Base-by-base conservation (phyloP, 2,888 invertebrate genomes). In the Caenorhabditis sinica region DNA sequence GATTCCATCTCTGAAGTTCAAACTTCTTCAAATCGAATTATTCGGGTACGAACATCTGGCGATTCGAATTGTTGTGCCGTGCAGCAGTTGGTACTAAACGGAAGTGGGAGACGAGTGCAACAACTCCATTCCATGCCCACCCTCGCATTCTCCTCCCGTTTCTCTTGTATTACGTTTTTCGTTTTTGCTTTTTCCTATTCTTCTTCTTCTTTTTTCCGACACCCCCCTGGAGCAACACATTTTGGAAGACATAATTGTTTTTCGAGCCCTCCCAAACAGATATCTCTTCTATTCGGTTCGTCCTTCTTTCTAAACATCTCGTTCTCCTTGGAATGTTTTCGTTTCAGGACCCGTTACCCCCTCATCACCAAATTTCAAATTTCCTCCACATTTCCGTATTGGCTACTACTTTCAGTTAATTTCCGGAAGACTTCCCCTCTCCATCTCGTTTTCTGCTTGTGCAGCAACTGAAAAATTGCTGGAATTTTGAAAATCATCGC, bases 101-200 rank as follows among this genome's bases (percentile, higher is more conserved):
- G 79, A 71, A 77, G 71, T 71, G 61, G 40, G 36, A 28, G 65
- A 56, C 25, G 72, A 53, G 69, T 79, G 69, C 79, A 69, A 71
- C 79, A 71, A 63, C 63, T 73, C 60, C 45, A 25, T 40, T 65
- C 63, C 33, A 2, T 36, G 23, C 51, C 33, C 71, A 45, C 69
- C 53, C 40, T 40, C 45, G 40, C 65, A 25, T 36, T 43, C 30
- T 65, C 51, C 60, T 45, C n/a, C 28, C 28, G 56, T 65, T 65
- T 45, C 65, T 72, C 56, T 73, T 81, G 80, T 81, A 73, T 73
- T 73, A 73, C 73, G 72, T 81, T 81, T 81, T 81, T 51, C 63
- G 33, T 40, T 72, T 72, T 65, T 79, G 30, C 65, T 49, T 58
- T 56, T 40, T 45, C 25, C 20, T 63, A 25, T 68, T 49, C 49